A percentile compares a stretch with the other conserved stretches of the same genome.
phyloP scores from a whole-genome alignment of 2,797 vertebrate species.

The Heterohyrax brucei region DNA sequence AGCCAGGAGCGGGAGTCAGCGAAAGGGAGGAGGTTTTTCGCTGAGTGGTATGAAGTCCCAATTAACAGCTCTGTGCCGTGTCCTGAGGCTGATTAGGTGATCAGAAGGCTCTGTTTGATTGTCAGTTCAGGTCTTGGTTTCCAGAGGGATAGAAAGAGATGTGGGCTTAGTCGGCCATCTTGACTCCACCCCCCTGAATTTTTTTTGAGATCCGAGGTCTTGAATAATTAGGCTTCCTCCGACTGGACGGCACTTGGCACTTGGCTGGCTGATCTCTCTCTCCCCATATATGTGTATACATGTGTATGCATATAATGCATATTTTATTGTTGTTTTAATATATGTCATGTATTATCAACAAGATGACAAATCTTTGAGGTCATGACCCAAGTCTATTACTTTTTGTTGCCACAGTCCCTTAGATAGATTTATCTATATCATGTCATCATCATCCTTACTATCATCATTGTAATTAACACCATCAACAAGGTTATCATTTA shows the following conservation, averaged over 20 bases:
- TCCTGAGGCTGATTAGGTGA: no score
- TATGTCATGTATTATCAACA: neutral
- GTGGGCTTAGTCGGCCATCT: no score
- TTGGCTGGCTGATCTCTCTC: neutral
- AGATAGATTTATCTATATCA: neutral
- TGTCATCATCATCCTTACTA: neutral
- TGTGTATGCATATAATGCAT: neutral
- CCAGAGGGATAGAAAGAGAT: no score
- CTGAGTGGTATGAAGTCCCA: no score
- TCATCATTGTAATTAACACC: neutral
- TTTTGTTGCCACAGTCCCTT: neutral
- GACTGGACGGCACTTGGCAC: no score
- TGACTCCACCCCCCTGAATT: neutral
- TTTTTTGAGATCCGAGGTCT: neutral
- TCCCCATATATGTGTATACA: neutral
- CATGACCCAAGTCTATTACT: neutral
- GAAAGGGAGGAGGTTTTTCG: no score
- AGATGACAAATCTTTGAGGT: neutral
- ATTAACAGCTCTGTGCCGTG: no score
- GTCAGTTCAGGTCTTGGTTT: no score
- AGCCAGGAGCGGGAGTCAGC: no score
- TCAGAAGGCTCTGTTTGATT: no score
- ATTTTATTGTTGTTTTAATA: neutral
- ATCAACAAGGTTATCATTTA: neutral
- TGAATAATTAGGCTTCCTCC: neutral